Evolutionary conservation across 2,888 invertebrate species (phyloP), one percentile per base, ranked within the genome.

Genomic region (Atethmia centrago): DNA sequence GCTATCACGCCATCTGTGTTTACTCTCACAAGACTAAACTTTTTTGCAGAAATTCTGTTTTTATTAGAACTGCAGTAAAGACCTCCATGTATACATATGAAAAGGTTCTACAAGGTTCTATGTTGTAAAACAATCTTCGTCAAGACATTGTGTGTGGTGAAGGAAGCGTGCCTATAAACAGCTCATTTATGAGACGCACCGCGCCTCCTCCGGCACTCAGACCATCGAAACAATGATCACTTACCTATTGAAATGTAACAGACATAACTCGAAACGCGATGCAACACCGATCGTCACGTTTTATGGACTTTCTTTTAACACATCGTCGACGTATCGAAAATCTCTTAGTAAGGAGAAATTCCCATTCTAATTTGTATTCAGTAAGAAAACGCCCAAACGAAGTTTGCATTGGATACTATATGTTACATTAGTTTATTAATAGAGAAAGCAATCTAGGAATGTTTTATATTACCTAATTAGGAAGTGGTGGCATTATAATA

Each of bases 261-360:
- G 66, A 77, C 83, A 85, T 85, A 80, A 83, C 83, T 77, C 71
- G 40, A 64, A 84, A 84, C 86, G 80, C 85, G 83, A 74, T 83
- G 85, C 79, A 88, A 89, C 88, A 87, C 74, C 84, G 77, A 87
- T 80, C 82, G 85, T 84, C 88, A 89, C 88, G 88, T 89, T 84
- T 74, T 82, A 80, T 85, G 78, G 64, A 92, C 95, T 95, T 95
- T 95, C 95, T 90, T 94, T 93, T 92, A 89, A 91, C 90, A 89
- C 91, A 90, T 90, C 87, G 86, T 87, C 87, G 89, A 88, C 86
- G 86, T 89, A 91, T 89, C 90, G 89, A 91, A 92, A 93, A 94
- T 94, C 91, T 94, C 88, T 74, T 91, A 93, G 90, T 88, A 91
- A 89, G 89, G 94, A 93, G 95, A 95, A 95, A 95, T 94, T 94